Percentiles rank a stretch among this genome's conserved stretches.
phyloP scores from a whole-genome alignment of 1,140 invertebrate genomes.

The Ceratina japonica region DNA sequence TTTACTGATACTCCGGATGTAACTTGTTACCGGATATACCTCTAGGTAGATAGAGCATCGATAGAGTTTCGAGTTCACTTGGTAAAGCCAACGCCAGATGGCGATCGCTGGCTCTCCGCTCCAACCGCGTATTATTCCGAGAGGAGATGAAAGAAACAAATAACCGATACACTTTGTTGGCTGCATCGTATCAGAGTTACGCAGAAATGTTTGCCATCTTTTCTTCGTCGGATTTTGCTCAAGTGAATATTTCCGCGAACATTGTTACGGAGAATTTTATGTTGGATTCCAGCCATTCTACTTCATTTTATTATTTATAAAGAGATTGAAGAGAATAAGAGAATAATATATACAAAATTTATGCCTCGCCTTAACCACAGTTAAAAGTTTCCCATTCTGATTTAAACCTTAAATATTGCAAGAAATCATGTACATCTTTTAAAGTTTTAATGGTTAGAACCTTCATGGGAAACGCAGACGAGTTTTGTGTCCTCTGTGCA shows the following conservation, averaged over 20 bases:
- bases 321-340: neutral
- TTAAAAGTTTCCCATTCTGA: too few relatives aligned
- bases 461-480: too few relatives aligned
- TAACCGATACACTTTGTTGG: conserved; percentile 25
- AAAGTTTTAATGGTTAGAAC: too few relatives aligned
- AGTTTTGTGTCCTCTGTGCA: too few relatives aligned
- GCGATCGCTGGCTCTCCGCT: conserved; percentile 46
- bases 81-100: conserved; percentile 52
- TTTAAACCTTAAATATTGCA: too few relatives aligned
- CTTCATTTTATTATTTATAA: too few relatives aligned
- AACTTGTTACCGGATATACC: neutral
- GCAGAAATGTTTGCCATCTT: too few relatives aligned
- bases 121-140: neutral
- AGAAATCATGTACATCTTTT: too few relatives aligned
- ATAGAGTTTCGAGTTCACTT: conserved; percentile 39
- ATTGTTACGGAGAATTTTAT: neutral
- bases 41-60: conserved; percentile 19
- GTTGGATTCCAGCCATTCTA: neutral
- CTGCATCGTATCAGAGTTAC: neutral
- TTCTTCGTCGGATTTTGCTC: too few relatives aligned
- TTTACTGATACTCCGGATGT: too few relatives aligned
- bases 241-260: neutral
- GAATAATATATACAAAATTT: too few relatives aligned
- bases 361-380: too few relatives aligned
- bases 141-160: neutral